These are phyloP conservation scores for Tipula helvola DNA, from an alignment of 2,888 invertebrate species.

Conservation along the genomic window DNA sequence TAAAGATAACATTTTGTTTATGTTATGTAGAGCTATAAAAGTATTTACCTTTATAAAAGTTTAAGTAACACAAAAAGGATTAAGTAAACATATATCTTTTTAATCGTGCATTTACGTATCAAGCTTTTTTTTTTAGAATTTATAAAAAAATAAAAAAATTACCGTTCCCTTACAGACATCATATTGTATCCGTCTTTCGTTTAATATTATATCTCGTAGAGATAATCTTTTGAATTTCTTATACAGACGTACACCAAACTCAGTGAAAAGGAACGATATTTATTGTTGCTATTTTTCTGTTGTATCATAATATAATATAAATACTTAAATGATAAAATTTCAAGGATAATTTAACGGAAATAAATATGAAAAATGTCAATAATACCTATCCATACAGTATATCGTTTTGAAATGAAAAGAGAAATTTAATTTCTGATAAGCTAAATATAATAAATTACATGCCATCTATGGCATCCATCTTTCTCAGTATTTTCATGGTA, in stretches of 20 bases:
- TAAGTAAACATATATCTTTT: background rate
- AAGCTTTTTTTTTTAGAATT: background rate
- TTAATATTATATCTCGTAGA: background rate
- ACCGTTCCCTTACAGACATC: background rate
- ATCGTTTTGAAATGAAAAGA: background rate
- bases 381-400: background rate
- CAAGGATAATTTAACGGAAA: background rate
- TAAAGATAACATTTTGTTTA: background rate
- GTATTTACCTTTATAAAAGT: background rate
- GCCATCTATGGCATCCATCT: background rate
- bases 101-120: background rate
- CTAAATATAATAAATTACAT: background rate
- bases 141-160: background rate
- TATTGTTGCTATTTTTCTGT: background rate
- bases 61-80: background rate
- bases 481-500: background rate
- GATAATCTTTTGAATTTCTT: background rate
- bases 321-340: background rate
- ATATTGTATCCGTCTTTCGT: background rate
- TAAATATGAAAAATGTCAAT: background rate
- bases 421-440: background rate
- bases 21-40: background rate
- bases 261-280: background rate
- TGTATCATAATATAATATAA: background rate
- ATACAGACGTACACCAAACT: background rate